A percentile compares a stretch with the other conserved stretches of the same genome.
Evolutionary conservation across 2,113 vertebrate genomes (phyloP).

Genomic region (Leptocoma aspasia): DNA sequence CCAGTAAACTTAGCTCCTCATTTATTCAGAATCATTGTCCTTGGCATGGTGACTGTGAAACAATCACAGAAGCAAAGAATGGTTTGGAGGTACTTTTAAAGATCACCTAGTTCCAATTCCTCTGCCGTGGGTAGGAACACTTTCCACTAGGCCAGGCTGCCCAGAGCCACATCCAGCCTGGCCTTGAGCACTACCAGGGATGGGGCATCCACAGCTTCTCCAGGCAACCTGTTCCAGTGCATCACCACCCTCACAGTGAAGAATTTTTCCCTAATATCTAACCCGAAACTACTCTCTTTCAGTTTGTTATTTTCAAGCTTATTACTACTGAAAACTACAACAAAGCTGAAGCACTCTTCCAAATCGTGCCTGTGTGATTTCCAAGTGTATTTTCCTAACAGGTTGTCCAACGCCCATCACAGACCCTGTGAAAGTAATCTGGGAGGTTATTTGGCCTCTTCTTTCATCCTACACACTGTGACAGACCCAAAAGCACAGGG

Average conservation of each 20-base stretch:
- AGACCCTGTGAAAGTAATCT: accelerated
- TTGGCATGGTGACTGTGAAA: background rate
- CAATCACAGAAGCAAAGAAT: background rate
- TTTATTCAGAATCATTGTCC: background rate
- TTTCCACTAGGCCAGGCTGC: background rate
- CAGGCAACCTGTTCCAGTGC: too few relatives aligned
- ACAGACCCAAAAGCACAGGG: accelerated
- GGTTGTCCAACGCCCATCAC: background rate
- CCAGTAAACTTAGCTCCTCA: background rate
- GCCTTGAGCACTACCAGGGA: background rate
- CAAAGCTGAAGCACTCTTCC: background rate
- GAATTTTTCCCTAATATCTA: background rate
- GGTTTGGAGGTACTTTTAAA: background rate
- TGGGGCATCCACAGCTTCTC: background rate
- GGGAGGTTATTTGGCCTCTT: accelerated
- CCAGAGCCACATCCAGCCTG: background rate
- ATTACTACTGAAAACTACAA: background rate
- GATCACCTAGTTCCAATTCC: background rate
- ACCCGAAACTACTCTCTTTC: background rate
- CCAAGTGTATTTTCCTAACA: background rate
- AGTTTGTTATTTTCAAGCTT: background rate
- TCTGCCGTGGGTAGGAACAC: background rate
- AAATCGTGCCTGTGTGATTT: accelerated
- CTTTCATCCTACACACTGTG: accelerated
- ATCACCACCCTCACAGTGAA: background rate